Conservation (phyloP, 2,888 invertebrate genomes). For the Emmelina monodactyla region DNA sequence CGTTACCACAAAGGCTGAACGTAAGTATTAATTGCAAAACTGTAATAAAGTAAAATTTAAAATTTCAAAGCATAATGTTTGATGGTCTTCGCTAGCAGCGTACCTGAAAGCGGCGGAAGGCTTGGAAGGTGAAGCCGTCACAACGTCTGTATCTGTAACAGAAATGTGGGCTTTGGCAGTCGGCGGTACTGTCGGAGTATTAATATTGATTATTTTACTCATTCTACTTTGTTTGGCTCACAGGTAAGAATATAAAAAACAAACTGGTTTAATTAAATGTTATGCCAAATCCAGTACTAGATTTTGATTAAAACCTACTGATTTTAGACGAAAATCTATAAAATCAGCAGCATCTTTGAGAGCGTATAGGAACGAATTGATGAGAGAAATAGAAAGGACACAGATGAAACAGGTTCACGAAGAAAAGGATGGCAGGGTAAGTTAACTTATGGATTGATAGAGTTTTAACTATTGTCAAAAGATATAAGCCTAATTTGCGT, state of each 20-base stretch:
- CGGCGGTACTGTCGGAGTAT: conserved; percentile 66
- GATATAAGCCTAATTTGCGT: conserved; percentile 4
- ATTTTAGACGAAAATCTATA: conserved; percentile 41
- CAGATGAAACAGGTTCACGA: conserved; percentile 52
- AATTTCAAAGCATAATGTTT: conserved; percentile 1
- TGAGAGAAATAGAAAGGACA: conserved; percentile 51
- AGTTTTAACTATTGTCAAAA: neutral
- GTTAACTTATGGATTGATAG: conserved; percentile 5
- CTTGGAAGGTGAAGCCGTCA: conserved; percentile 59
- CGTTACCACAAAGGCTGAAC: conserved; percentile 84
- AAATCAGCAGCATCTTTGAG: conserved; percentile 50
- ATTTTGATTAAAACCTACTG: neutral
- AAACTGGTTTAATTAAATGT: neutral
- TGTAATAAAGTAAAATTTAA: neutral
- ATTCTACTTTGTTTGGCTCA: conserved; percentile 54
- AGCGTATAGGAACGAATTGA: conserved; percentile 45
- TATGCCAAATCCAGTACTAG: neutral
- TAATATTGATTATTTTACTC: conserved; percentile 65
- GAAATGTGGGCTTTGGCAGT: conserved; percentile 71
- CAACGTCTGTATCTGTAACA: conserved; percentile 26
- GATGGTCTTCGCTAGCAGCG: conserved; percentile 53
- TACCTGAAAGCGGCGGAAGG: conserved; percentile 73
- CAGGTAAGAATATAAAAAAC: conserved; percentile 26
- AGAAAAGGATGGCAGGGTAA: conserved; percentile 49
- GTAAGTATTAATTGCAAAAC: conserved; percentile 70